Evolutionary conservation across 64 coral and sea anemone genomes (phyloP).

Genomic region (Porites australiensis): DNA sequence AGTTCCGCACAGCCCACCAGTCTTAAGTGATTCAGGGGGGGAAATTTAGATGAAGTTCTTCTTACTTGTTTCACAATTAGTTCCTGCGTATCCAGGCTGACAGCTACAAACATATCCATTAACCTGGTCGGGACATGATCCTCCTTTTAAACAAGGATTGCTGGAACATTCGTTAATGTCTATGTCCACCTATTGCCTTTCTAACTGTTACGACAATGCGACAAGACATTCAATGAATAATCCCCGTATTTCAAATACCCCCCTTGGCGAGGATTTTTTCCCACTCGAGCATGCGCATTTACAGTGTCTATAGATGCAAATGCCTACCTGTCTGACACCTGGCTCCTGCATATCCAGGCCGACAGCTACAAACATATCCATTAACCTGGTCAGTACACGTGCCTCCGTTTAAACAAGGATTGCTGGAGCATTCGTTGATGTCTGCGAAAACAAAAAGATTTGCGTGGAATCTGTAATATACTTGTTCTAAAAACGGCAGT

Average conservation of each 20-base stretch:
- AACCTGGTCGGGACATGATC: background rate
- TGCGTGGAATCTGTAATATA: no score
- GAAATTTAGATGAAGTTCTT: no score
- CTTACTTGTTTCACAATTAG: constrained; percentile 8
- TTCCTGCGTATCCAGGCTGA: background rate
- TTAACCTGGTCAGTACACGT: background rate
- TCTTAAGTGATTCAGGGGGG: no score
- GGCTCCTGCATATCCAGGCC: background rate
- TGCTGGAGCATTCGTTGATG: background rate
- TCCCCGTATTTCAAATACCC: no score
- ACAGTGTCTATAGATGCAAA: no score
- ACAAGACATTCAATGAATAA: no score
- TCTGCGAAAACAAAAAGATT: background rate
- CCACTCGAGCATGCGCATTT: no score
- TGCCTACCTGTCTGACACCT: background rate
- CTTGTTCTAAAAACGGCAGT: no score
- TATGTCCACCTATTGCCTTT: background rate
- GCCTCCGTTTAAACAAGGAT: constrained; percentile 22
- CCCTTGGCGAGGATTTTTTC: no score
- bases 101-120: background rate
- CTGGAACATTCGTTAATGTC: background rate
- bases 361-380: background rate
- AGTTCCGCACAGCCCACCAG: no score
- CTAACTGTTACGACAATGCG: no score
- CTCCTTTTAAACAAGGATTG: constrained; percentile 31